A percentile compares a stretch with the other conserved stretches of the same genome.
Evolutionary conservation across 2,888 invertebrate genomes (phyloP).

Genomic region (Dinocampus coccinellae): DNA sequence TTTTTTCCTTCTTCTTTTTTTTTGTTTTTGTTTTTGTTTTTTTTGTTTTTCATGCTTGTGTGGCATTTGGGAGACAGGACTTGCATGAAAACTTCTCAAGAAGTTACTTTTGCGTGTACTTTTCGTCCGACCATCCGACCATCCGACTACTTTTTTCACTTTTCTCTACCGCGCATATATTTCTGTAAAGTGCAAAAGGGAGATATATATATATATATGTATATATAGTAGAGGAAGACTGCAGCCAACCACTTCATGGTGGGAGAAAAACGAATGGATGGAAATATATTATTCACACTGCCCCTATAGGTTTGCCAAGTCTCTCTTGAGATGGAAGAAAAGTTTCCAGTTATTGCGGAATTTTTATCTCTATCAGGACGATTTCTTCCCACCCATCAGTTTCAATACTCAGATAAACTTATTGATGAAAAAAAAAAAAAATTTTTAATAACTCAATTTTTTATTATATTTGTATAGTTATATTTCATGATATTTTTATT

Average conservation of each 20-base stretch:
- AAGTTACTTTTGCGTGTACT: conserved; percentile 31
- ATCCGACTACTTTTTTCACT: conserved; percentile 9
- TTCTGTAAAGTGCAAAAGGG: conserved; percentile 20
- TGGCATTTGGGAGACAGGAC: conserved; percentile 8
- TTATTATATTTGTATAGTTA: no score
- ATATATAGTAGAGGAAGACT: conserved; percentile 33
- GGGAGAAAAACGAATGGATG: conserved; percentile 45
- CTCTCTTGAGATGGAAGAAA: conserved; percentile 25
- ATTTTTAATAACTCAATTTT: no score
- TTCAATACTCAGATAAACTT: not conserved
- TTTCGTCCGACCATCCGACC: conserved; percentile 14
- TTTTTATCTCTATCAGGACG: conserved; percentile 13
- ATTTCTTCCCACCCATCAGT: not conserved
- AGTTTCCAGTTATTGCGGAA: conserved; percentile 42
- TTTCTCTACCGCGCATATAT: conserved; percentile 23
- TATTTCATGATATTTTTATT: no score
- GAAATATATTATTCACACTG: conserved; percentile 57
- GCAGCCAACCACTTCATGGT: conserved; percentile 32
- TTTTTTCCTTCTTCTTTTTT: no score
- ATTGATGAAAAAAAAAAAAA: no score
- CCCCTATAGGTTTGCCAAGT: conserved; percentile 32
- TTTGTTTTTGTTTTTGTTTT: no score
- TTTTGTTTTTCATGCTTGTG: conserved; percentile 26
- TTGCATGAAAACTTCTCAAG: conserved; percentile 8
- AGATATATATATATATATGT: no score